Conservation (phyloP, 2,888 invertebrate genomes). For the Sinodicranocentrus sp. region DNA sequence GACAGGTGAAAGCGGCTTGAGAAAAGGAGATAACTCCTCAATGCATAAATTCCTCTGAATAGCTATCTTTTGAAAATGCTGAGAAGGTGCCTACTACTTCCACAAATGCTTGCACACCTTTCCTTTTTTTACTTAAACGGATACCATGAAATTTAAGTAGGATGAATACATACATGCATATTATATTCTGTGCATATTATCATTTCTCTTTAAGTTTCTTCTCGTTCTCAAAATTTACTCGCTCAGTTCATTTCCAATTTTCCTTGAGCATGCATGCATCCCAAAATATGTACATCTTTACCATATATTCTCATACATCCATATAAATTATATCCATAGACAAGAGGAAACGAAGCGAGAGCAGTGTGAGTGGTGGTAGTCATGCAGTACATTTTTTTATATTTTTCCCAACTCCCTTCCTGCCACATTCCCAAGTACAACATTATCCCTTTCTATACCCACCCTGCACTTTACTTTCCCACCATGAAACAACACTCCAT, state of each 20-base stretch:
- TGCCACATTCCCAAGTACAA: background rate
- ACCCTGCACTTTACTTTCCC: constrained; percentile 4
- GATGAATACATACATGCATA: background rate
- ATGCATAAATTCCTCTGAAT: background rate
- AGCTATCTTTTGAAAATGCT: background rate
- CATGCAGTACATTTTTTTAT: constrained; percentile 1
- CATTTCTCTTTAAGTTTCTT: background rate
- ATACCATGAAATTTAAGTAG: background rate
- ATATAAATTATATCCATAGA: background rate
- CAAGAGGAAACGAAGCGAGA: constrained; percentile 5
- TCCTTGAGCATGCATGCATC: background rate
- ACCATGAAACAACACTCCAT: too few species aligned
- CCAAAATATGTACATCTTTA: background rate
- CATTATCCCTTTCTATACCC: background rate
- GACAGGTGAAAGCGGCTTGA: constrained; percentile 18
- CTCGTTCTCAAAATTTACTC: background rate
- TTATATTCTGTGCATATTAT: background rate
- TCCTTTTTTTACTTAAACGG: background rate
- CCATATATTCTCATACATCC: background rate
- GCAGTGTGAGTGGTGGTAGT: constrained; percentile 12
- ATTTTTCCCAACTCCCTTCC: background rate
- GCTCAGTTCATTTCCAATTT: constrained; percentile 11
- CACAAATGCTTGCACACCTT: background rate
- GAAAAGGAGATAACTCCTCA: background rate
- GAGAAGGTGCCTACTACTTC: background rate